Base-by-base conservation (phyloP, 1,140 invertebrate species). In the Lerema accius region DNA sequence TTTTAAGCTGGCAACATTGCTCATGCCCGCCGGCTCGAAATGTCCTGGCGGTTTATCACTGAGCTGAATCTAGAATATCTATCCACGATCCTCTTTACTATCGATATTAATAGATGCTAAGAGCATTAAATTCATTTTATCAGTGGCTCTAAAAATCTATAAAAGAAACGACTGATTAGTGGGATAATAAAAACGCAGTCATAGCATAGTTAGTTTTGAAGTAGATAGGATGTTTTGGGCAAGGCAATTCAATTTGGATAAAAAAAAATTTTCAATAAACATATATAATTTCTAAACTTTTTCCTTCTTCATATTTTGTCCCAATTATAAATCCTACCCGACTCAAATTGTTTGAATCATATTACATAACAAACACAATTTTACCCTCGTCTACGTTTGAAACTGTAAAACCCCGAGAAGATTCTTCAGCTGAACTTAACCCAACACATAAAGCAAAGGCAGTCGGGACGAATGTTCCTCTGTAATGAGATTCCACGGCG, bases 401-500 rank as follows among this genome's bases (percentile, higher is more conserved):
- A 37, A 37, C 10, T 37, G 4, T 11, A 37, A 64, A 61, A 67
- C 56, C 65, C 69, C 60, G 43, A 43, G 45, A 70, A 78, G 73
- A 78, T 74, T 78, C 73, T 69, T 49, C 35, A 49, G 67, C 37
- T 55, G 42, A 76, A 80, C 67, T 76, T 77, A 59, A 67, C 73
- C 62, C 68, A 72, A 73, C 68, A 73, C 66, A 70, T 73, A 81
- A 77, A 81, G 66, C 65, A 63, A 63, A 48, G 43, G 40, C 62
- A 26, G 63, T 65, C 46, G 55, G 69, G 70, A 75, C 75, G 67
- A 82, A 80, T 82, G 76, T 78, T 79, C 77, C 50, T 60, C 66
- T 78, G 70, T 87, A 87, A 87, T 87, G 84, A 87, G 83, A 87
- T 87, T 87, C 84, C 80, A 82, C 63, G 80, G 78, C 80, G 82